Conservation (phyloP, 2,888 invertebrate species). For the Synanthedon vespiformis region DNA sequence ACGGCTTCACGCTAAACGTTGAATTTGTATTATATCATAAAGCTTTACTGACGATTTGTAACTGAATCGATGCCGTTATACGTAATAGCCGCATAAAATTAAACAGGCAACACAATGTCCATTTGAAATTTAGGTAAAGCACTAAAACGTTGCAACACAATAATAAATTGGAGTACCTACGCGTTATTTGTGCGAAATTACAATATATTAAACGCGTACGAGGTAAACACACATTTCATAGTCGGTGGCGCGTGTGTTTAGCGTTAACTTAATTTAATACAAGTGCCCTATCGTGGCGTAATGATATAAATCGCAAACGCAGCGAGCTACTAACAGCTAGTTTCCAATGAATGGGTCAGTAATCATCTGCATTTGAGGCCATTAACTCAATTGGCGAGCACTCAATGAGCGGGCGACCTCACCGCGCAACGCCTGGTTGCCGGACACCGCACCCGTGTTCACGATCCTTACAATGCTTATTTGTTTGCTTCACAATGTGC, state of each 20-base stretch:
- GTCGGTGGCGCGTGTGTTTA: slow-evolving; percentile 28
- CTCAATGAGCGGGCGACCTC: slow-evolving; percentile 57
- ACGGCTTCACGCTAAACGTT: not conserved
- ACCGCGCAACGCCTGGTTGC: slow-evolving; percentile 33
- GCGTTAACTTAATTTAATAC: slow-evolving; percentile 43
- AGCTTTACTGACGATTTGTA: too few species aligned
- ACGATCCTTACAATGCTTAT: slow-evolving; percentile 31
- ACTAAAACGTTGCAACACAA: not conserved
- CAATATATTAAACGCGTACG: slow-evolving; percentile 11
- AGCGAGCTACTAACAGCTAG: slow-evolving; percentile 41
- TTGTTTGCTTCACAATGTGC: slow-evolving; percentile 53
- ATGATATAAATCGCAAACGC: slow-evolving; percentile 42
- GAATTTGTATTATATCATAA: too few species aligned
- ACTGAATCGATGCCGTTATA: too few species aligned
- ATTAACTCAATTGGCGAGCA: slow-evolving; percentile 67
- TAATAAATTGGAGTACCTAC: slow-evolving; percentile 9
- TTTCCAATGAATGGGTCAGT: slow-evolving; percentile 62
- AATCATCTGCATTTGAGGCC: slow-evolving; percentile 65
- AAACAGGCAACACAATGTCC: not conserved
- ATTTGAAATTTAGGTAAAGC: not conserved
- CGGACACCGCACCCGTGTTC: slow-evolving; percentile 39
- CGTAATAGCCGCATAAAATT: not conserved
- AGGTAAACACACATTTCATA: slow-evolving; percentile 29
- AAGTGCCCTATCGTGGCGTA: slow-evolving; percentile 22
- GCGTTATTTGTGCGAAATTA: slow-evolving; percentile 17